Evolutionary conservation across 1,140 invertebrate species (phyloP).

Genomic region (Ooceraea biroi): DNA sequence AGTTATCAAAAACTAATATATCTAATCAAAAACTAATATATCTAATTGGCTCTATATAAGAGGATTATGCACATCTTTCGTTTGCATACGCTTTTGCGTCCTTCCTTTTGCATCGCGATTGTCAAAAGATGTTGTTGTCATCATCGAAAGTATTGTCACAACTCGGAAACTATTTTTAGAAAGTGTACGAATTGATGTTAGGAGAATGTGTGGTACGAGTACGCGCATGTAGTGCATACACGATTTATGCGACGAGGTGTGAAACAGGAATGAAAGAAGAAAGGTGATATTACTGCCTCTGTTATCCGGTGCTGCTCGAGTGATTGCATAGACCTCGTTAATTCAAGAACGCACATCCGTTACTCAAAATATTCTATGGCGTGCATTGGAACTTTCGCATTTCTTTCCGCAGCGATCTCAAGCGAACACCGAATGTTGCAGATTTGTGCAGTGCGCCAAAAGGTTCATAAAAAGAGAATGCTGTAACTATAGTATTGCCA

Average conservation of each 20-base stretch:
- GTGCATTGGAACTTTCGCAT: slow-evolving; percentile 62
- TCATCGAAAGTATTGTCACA: not conserved
- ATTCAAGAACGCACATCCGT: slow-evolving; percentile 70
- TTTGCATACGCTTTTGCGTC: too few species aligned
- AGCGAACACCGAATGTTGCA: slow-evolving; percentile 1
- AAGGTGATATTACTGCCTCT: slow-evolving; percentile 32
- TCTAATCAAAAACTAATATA: too few species aligned
- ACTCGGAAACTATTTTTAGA: not conserved
- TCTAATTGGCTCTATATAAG: too few species aligned
- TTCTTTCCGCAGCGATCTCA: slow-evolving; percentile 3
- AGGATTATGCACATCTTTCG: too few species aligned
- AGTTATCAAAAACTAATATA: too few species aligned
- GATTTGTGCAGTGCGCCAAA: slow-evolving; percentile 1
- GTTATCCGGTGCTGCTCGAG: slow-evolving; percentile 36
- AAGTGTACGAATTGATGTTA: slow-evolving; percentile 12
- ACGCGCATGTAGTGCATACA: slow-evolving; percentile 19
- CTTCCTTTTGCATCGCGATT: too few species aligned
- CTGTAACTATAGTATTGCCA: not conserved
- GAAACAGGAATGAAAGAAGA: slow-evolving; percentile 45
- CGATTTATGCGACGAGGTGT: slow-evolving; percentile 29
- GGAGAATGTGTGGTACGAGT: slow-evolving; percentile 20
- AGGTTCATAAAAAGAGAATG: not conserved
- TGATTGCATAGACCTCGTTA: slow-evolving; percentile 69
- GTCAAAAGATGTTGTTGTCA: too few species aligned
- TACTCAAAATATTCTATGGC: slow-evolving; percentile 54